Percentiles rank a stretch among this genome's conserved stretches.
These are phyloP conservation scores for Cassiopea andromeda DNA, from an alignment of 30 jellyfish, hydroid and myxozoan species.

Conservation along the genomic window DNA sequence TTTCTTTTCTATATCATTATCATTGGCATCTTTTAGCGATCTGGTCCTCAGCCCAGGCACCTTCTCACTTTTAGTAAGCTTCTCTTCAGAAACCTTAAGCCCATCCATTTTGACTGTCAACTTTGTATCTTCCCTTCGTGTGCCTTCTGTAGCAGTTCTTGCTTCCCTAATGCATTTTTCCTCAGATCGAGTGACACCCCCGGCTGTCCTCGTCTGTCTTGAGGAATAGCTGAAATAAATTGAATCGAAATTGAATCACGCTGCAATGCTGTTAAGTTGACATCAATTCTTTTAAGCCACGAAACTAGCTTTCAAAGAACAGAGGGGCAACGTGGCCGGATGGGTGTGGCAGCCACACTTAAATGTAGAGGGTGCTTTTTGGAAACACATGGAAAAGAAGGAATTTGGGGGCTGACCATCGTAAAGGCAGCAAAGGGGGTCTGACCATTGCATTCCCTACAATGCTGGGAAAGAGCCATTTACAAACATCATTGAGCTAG, in stretches of 20 bases:
- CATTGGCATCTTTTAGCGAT: constrained; percentile 42
- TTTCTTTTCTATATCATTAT: constrained; percentile 39
- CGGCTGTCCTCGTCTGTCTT: constrained; percentile 42
- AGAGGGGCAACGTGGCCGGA: too few relatives aligned
- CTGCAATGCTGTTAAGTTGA: too few relatives aligned
- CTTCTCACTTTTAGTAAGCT: constrained; percentile 24
- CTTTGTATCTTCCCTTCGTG: constrained; percentile 26
- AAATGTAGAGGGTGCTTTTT: too few relatives aligned
- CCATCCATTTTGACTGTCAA: constrained; percentile 46
- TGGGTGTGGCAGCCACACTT: too few relatives aligned
- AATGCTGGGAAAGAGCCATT: too few relatives aligned
- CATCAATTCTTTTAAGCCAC: too few relatives aligned
- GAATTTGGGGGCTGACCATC: too few relatives aligned
- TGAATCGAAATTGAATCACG: background rate
- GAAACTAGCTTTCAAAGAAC: too few relatives aligned
- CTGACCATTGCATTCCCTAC: too few relatives aligned
- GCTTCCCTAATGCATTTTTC: constrained; percentile 25
- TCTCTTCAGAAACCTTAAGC: constrained; percentile 27
- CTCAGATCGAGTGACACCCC: constrained; percentile 52
- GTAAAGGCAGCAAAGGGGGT: too few relatives aligned
- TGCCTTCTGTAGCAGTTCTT: constrained; percentile 39
- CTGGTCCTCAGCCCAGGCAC: constrained; percentile 43
- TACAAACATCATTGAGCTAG: too few relatives aligned
- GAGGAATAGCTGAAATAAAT: constrained; percentile 36
- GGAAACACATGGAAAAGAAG: too few relatives aligned